These are phyloP conservation scores for Macroglossus sobrinus DNA, from an alignment of 2,113 vertebrate species.

Conservation along the genomic window DNA sequence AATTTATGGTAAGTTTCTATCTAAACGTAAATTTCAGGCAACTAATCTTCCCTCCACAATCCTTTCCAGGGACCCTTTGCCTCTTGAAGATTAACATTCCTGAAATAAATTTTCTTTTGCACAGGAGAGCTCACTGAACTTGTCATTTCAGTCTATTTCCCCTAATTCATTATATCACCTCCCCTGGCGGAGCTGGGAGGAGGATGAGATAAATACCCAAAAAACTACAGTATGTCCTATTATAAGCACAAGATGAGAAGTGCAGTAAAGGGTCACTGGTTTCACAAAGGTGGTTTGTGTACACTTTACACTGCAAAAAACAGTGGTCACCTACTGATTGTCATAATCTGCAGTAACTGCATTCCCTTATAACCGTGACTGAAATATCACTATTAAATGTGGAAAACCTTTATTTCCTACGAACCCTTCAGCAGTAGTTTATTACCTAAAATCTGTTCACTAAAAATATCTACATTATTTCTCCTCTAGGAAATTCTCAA, in stretches of 20 bases:
- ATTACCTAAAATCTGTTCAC: conserved; percentile 4
- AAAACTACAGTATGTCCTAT: neutral
- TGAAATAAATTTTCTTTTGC: conserved; percentile 43
- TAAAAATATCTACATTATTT: neutral
- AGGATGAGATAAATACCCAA: neutral
- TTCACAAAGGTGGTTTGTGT: neutral
- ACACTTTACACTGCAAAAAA: neutral
- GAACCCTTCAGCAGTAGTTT: neutral
- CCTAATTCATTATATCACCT: conserved; percentile 18
- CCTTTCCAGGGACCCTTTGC: conserved; percentile 1
- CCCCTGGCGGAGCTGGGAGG: neutral
- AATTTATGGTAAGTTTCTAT: neutral
- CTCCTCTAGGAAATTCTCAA: neutral
- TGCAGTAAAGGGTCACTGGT: neutral
- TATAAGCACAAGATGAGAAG: neutral
- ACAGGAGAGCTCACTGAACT: conserved; percentile 24
- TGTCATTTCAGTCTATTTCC: conserved; percentile 15
- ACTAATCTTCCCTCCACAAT: neutral
- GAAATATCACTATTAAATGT: neutral
- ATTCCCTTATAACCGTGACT: neutral
- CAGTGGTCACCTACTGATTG: neutral
- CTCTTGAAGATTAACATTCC: neutral
- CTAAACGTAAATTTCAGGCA: neutral
- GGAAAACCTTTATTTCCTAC: neutral
- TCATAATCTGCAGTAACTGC: neutral